These are phyloP conservation scores for Sebastes glaucus DNA, from an alignment of 2,797 vertebrate genomes.

Conservation along the genomic window DNA sequence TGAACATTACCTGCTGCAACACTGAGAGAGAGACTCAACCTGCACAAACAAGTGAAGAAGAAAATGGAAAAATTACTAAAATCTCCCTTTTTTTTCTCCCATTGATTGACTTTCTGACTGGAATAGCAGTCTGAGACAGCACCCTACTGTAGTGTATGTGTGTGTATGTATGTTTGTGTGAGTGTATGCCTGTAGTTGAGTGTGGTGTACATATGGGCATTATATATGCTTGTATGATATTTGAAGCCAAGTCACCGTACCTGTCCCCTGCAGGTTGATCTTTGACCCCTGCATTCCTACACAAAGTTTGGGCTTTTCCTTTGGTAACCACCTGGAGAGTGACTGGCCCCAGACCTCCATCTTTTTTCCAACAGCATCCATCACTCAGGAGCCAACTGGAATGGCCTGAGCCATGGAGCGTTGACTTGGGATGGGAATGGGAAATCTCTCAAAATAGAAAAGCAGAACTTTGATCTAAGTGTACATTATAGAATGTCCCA, in stretches of 20 bases:
- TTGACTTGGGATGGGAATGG: neutral
- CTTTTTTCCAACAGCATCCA: constrained; percentile 26
- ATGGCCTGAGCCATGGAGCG: neutral
- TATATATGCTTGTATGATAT: constrained; percentile 41
- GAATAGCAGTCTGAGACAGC: constrained; percentile 37
- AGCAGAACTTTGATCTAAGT: neutral
- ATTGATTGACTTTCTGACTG: constrained; percentile 66
- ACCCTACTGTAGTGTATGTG: constrained; percentile 38
- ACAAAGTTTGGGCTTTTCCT: constrained; percentile 46
- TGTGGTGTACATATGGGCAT: constrained; percentile 13
- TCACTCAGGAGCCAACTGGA: constrained; percentile 13
- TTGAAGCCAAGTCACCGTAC: constrained; percentile 45
- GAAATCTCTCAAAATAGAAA: neutral
- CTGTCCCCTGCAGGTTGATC: constrained; percentile 61
- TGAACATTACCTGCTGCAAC: constrained; percentile 18
- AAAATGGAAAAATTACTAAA: constrained; percentile 9
- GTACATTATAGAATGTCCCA: too few relatives aligned
- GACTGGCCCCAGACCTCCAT: constrained; percentile 23
- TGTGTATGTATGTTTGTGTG: neutral
- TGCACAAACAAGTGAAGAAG: constrained; percentile 16
- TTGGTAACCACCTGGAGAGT: constrained; percentile 59
- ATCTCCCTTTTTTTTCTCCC: constrained; percentile 52
- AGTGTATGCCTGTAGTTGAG: neutral
- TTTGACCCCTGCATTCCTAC: constrained; percentile 63
- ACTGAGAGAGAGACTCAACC: neutral